Evolutionary conservation across 1,140 invertebrate genomes (phyloP).

Genomic region (Sycophila sp.): DNA sequence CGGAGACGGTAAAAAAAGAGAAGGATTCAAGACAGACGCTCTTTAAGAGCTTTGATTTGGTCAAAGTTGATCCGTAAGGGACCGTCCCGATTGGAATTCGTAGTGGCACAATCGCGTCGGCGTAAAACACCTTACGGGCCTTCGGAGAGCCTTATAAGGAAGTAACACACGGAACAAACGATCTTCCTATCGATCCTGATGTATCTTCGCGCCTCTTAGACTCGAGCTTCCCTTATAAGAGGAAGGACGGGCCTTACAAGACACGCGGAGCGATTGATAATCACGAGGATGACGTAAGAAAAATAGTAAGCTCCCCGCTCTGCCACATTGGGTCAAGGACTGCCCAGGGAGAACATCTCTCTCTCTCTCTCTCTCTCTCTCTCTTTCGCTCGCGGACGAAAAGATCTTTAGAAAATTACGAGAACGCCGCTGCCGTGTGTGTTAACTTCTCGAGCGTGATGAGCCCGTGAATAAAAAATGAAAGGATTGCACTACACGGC

Average conservation of each 20-base stretch:
- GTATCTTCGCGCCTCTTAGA: too few relatives aligned
- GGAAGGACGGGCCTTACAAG: too few relatives aligned
- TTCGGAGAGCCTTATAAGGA: conserved; percentile 7
- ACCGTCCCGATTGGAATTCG: too few relatives aligned
- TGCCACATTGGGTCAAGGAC: conserved; percentile 11
- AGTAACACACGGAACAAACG: background rate
- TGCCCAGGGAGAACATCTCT: background rate
- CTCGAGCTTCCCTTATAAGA: too few relatives aligned
- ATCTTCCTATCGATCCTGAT: background rate
- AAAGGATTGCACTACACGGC: too few relatives aligned
- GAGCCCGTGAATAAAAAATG: too few relatives aligned
- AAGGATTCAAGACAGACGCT: too few relatives aligned
- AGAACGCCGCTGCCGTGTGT: background rate
- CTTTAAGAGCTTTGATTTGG: too few relatives aligned
- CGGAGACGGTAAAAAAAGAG: too few relatives aligned
- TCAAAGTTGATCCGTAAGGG: too few relatives aligned
- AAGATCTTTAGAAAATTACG: background rate
- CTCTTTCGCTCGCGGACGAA: background rate
- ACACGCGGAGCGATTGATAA: conserved; percentile 12
- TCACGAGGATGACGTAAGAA: background rate
- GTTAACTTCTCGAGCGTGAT: background rate
- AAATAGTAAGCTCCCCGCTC: background rate
- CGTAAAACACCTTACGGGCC: too few relatives aligned
- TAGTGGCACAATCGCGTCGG: too few relatives aligned
- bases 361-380: background rate